phyloP scores from a whole-genome alignment of 2,113 vertebrate species.

The Enhydra lutris region DNA sequence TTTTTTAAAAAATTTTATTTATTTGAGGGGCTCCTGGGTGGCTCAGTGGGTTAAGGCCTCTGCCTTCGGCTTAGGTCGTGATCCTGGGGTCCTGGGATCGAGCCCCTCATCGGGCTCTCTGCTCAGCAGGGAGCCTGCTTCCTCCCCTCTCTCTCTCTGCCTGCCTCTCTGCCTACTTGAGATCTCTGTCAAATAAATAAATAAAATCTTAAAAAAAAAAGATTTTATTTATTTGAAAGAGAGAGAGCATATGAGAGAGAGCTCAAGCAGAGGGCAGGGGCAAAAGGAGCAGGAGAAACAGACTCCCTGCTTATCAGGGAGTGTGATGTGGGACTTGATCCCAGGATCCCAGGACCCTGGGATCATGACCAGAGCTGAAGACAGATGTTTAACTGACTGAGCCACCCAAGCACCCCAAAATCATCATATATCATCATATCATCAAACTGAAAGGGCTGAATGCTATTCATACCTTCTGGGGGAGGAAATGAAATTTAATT shows the following conservation, averaged over 20 bases:
- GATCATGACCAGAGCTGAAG: not conserved
- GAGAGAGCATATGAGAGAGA: not conserved
- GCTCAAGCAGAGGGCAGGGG: not conserved
- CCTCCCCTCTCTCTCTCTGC: too few species aligned
- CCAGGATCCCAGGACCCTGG: not conserved
- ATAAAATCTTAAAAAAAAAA: not conserved
- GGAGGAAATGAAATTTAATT: not conserved
- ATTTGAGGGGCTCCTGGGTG: too few species aligned
- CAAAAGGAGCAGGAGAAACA: not conserved
- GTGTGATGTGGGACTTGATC: not conserved
- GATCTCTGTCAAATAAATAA: too few species aligned
- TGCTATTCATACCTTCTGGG: not conserved
- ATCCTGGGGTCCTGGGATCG: too few species aligned
- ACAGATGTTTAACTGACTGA: not conserved
- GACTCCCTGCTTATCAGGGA: not conserved
- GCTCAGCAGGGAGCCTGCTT: too few species aligned
- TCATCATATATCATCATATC: not conserved
- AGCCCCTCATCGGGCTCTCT: too few species aligned
- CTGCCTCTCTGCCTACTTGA: too few species aligned
- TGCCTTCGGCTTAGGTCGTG: too few species aligned
- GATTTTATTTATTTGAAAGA: not conserved
- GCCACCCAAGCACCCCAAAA: not conserved
- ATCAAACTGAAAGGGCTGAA: slow-evolving; percentile 6
- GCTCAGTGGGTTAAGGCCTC: too few species aligned
- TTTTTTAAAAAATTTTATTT: not conserved